Percentiles rank a stretch among this genome's conserved stretches.
Evolutionary conservation across 2,888 invertebrate species (phyloP).

Genomic region (Hermaeophaga mercurialis): DNA sequence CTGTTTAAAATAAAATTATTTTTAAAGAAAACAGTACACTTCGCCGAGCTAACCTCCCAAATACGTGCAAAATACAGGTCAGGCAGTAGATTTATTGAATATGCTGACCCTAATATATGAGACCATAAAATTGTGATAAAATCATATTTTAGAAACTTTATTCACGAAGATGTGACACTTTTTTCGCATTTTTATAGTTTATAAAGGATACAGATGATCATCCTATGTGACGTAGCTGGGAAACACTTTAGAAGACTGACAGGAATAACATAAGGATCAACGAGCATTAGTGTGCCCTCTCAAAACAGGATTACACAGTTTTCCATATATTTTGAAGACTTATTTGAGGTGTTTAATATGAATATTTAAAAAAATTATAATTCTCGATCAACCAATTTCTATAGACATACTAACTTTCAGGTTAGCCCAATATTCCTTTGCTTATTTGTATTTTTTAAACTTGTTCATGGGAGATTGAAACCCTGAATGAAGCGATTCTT

Average conservation of each 20-base stretch:
- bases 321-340: no score
- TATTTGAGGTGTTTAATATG: no score
- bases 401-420: no score
- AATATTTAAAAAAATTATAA: no score
- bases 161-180: constrained; percentile 19
- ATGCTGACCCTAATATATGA: constrained; percentile 24
- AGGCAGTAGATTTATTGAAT: constrained; percentile 19
- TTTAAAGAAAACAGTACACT: background rate
- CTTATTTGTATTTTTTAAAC: no score
- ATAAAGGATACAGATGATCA: constrained; percentile 16
- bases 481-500: no score
- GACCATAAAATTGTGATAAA: constrained; percentile 24
- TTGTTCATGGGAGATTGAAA: no score
- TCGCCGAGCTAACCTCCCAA: background rate
- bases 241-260: constrained; percentile 10
- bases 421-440: no score
- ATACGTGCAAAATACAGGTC: constrained; percentile 15
- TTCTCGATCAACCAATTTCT: no score
- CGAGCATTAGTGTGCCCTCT: no score
- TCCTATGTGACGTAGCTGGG: constrained; percentile 5
- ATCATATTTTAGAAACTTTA: constrained; percentile 27
- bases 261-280: constrained; percentile 1
- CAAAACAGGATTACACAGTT: no score
- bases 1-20: background rate
- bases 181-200: constrained; percentile 23